These are phyloP conservation scores for Amblyteles armatorius DNA, from an alignment of 2,888 invertebrate species.

Conservation along the genomic window DNA sequence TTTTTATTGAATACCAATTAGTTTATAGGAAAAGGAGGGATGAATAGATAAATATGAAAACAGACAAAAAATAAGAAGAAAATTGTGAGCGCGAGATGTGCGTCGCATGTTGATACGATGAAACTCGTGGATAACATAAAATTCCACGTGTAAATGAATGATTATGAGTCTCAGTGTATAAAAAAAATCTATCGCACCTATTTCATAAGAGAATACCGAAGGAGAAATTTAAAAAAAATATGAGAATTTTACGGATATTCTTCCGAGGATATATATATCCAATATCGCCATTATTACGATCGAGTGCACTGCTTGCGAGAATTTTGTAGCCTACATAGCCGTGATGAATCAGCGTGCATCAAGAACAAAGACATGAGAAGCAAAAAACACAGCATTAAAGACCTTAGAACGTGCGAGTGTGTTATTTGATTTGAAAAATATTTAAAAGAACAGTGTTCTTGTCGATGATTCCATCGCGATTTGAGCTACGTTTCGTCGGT, in stretches of 20 bases:
- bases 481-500: constrained; percentile 52
- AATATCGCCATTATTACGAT: constrained; percentile 52
- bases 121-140: constrained; percentile 49
- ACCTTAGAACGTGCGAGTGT: constrained; percentile 60
- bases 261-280: constrained; percentile 33
- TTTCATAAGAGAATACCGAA: constrained; percentile 19
- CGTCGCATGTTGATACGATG: constrained; percentile 32
- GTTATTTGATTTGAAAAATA: constrained; percentile 50
- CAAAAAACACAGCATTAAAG: constrained; percentile 34
- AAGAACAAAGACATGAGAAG: background rate
- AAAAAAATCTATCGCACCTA: constrained; percentile 56
- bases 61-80: constrained; percentile 10
- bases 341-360: constrained; percentile 42
- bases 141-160: constrained; percentile 53
- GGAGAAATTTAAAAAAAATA: constrained; percentile 13
- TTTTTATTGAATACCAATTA: constrained; percentile 72
- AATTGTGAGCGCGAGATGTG: constrained; percentile 19
- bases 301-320: constrained; percentile 63
- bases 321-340: constrained; percentile 43
- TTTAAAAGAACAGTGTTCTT: constrained; percentile 31
- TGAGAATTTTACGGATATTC: constrained; percentile 39
- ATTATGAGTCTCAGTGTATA: constrained; percentile 62
- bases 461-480: constrained; percentile 33
- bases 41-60: constrained; percentile 28
- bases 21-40: constrained; percentile 21